Conservation (phyloP, 2,888 invertebrate genomes). For the Ditylenchus weischeri region DNA sequence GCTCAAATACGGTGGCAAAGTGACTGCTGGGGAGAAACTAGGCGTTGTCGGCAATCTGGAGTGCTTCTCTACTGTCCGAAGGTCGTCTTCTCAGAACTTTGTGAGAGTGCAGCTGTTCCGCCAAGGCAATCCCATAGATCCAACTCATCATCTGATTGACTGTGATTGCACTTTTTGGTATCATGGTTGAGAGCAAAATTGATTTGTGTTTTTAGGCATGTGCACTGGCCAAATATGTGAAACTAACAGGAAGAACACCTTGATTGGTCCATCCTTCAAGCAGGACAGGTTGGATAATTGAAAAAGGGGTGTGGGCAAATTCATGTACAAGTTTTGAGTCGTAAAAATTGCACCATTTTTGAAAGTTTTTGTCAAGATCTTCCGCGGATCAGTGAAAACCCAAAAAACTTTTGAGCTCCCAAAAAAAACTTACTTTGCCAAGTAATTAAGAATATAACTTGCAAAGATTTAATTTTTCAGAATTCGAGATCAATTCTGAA, state of each 20-base stretch:
- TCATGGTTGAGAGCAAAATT: background rate
- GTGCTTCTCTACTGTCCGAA: slow-evolving; percentile 17
- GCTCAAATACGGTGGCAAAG: slow-evolving; percentile 50
- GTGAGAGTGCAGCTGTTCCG: slow-evolving; percentile 39
- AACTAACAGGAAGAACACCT: slow-evolving; percentile 49
- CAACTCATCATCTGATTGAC: slow-evolving; percentile 53
- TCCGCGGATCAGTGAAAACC: too few relatives aligned
- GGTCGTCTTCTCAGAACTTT: slow-evolving; percentile 19
- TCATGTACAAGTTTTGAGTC: background rate
- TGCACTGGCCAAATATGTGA: slow-evolving; percentile 59
- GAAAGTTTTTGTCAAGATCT: too few relatives aligned
- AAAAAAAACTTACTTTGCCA: too few relatives aligned
- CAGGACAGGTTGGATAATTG: slow-evolving; percentile 42
- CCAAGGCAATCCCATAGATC: slow-evolving; percentile 51
- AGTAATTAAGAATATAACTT: background rate
- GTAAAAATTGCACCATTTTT: too few relatives aligned
- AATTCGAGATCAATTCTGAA: too few relatives aligned
- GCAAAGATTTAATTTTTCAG: slow-evolving; percentile 14
- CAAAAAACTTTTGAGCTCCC: too few relatives aligned
- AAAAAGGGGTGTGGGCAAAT: background rate
- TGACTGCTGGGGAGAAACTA: slow-evolving; percentile 41
- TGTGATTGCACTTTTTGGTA: slow-evolving; percentile 38
- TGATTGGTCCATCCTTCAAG: slow-evolving; percentile 52
- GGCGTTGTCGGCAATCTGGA: slow-evolving; percentile 36
- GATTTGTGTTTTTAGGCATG: slow-evolving; percentile 44